Base-by-base conservation (phyloP, 2,113 vertebrate genomes). In the Aphyosemion australe region DNA sequence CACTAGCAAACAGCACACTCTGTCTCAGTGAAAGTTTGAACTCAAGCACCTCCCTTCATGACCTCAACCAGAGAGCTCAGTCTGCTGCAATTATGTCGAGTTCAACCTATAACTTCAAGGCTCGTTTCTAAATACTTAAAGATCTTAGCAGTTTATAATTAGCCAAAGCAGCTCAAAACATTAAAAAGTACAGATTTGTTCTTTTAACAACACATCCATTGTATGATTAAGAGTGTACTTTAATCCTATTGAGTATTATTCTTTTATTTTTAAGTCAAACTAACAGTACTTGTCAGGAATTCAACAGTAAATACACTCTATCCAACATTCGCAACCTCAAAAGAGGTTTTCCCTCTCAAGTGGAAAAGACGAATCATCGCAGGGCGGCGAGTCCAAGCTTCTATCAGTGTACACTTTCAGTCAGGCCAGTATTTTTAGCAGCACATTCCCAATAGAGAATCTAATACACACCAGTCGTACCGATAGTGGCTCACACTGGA, bases 341-440 rank as follows among this genome's bases (percentile, higher is more conserved):
- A 61, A 34, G 32, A 61, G 26, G 39, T 32, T 59, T 32, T 16
- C 10, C 12, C 15, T 56, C 53, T 34, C 32, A 32, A 76, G 59
- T 49, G 54, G 54, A 79, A 80, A 68, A 80, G 71, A 65, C 34
- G 13, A 79, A 69, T 78, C 62, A 76, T 78, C 69, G 66, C 78
- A 79, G 79, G 78, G 74, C 31, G 61, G 59, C 13, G 61, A 67
- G 80, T 79, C 78, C 71, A 65, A 61, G 72, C 76, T 86, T 58
- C 78, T 70, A 79, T 88, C 84, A 78, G 79, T 75, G 78, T 85
- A 82, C 84, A 76, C 87, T 91, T 89, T 90, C 81, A 82, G 91
- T 80, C 74, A 51, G 72, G 73, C 48, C 80, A 47, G 82, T 93
- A 92, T 92, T 93, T 93, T 91, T 92, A 92, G 91, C 84, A 62